phyloP scores from a whole-genome alignment of 2,113 vertebrate genomes.

The Notarius lentiginosus region DNA sequence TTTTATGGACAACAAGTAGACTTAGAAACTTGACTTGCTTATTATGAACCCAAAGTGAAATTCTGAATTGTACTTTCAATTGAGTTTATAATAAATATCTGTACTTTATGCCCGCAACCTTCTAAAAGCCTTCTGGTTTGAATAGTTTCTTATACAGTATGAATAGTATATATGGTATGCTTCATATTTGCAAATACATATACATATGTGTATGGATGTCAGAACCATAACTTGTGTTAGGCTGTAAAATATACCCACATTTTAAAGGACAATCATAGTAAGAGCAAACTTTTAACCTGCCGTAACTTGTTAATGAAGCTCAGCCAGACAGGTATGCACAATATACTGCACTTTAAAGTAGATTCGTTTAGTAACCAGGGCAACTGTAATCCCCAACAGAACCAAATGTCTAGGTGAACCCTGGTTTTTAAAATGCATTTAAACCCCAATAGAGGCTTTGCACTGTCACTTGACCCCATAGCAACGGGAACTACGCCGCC shows the following conservation, averaged over 20 bases:
- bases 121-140: neutral
- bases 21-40: neutral
- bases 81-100: neutral
- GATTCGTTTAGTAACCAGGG: neutral
- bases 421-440: neutral
- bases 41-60: neutral
- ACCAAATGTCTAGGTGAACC: neutral
- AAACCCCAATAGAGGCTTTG: neutral
- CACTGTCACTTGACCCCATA: no score
- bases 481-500: neutral
- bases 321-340: neutral
- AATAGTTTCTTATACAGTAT: neutral
- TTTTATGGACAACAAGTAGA: neutral
- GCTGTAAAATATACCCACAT: neutral
- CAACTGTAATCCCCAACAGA: neutral
- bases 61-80: neutral
- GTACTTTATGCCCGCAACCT: neutral
- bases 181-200: neutral
- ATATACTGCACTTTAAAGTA: neutral
- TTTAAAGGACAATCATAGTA: constrained; percentile 1
- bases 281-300: neutral
- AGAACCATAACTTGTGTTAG: neutral
- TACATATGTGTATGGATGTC: no score
- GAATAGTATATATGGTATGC: neutral
- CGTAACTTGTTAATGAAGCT: neutral